Evolutionary conservation across 2,113 vertebrate genomes (phyloP).

Genomic region (Cyanocitta stelleri): DNA sequence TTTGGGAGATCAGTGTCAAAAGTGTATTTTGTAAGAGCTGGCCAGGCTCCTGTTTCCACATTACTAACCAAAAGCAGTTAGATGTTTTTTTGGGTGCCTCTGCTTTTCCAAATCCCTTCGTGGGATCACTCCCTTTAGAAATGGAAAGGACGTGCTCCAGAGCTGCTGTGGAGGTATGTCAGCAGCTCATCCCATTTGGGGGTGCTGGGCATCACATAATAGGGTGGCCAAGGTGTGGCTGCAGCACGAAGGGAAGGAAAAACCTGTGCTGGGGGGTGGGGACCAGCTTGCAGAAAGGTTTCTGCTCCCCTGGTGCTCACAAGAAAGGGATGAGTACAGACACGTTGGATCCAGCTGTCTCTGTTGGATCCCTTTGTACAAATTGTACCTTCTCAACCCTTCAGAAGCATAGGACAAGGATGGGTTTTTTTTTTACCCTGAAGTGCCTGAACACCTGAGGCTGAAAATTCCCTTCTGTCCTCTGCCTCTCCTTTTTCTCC

Average conservation of each 20-base stretch:
- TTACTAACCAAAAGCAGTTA: constrained; percentile 28
- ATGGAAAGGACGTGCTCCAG: background rate
- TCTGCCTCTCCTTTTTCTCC: background rate
- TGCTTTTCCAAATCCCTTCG: background rate
- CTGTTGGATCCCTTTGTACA: background rate
- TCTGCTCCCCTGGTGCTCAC: background rate
- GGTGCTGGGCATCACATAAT: background rate
- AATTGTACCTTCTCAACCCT: background rate
- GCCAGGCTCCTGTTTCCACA: constrained; percentile 53
- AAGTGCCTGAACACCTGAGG: background rate
- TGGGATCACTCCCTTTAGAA: background rate
- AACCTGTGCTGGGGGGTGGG: background rate
- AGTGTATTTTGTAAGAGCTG: constrained; percentile 55
- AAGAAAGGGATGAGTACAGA: background rate
- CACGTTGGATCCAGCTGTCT: background rate
- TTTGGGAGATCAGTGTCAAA: constrained; percentile 53
- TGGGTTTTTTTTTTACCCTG: background rate
- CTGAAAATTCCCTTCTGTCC: background rate
- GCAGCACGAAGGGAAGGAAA: background rate
- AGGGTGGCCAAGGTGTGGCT: background rate
- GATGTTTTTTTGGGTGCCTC: background rate
- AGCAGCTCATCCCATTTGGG: background rate
- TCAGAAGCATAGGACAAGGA: background rate
- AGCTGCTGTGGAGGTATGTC: accelerated
- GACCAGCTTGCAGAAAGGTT: background rate